Conservation (phyloP, 2,113 vertebrate species). For the Hypocryptadius cinnamomeus region DNA sequence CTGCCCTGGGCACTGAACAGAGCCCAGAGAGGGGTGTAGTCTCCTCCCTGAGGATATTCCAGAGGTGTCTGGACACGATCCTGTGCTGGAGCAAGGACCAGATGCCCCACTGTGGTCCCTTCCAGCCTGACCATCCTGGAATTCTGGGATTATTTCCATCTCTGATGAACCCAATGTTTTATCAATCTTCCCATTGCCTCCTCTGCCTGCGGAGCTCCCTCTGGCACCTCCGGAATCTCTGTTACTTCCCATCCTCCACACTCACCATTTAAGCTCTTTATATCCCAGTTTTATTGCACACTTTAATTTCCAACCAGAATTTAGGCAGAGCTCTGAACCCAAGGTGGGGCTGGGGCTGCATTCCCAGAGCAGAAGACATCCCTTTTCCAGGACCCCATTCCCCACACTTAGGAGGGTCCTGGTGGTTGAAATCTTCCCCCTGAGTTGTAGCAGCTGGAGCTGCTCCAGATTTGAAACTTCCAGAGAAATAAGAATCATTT, state of each 20-base stretch:
- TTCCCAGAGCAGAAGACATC: neutral
- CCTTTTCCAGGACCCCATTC: neutral
- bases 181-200: neutral
- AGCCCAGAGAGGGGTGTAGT: neutral
- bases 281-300: neutral
- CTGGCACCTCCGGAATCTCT: accelerated
- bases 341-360: accelerated
- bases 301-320: neutral
- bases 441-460: neutral
- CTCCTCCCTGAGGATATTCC: neutral
- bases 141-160: neutral
- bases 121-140: neutral
- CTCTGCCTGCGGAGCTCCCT: neutral
- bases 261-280: neutral
- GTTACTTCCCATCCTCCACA: accelerated
- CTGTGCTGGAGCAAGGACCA: neutral
- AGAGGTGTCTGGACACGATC: neutral
- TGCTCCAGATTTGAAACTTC: neutral
- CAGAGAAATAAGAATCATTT: neutral
- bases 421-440: neutral
- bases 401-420: neutral
- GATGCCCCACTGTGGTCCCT: neutral
- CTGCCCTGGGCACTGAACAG: neutral
- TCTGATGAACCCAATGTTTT: neutral
- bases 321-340: neutral